phyloP scores from a whole-genome alignment of 2,888 invertebrate species.

The Galerucella calmariensis region DNA sequence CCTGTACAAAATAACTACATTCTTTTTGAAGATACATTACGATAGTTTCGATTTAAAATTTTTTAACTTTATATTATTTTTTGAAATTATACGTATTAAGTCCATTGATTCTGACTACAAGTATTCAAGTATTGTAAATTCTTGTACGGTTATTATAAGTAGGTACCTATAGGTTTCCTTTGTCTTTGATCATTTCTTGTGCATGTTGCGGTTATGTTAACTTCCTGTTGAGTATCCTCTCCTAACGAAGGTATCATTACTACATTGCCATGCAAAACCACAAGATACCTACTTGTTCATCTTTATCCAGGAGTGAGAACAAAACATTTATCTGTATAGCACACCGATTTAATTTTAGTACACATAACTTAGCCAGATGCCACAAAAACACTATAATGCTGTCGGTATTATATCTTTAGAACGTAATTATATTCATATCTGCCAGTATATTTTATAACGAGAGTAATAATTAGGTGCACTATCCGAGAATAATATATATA shows the following conservation, averaged over 20 bases:
- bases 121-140: background rate
- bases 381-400: slow-evolving; percentile 54
- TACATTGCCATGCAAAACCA: slow-evolving; percentile 24
- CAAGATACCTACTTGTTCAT: slow-evolving; percentile 56
- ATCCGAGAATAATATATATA: background rate
- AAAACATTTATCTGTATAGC: slow-evolving; percentile 55
- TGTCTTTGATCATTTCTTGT: slow-evolving; percentile 7
- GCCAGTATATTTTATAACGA: slow-evolving; percentile 42
- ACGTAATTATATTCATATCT: slow-evolving; percentile 52
- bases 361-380: slow-evolving; percentile 49
- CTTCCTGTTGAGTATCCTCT: background rate
- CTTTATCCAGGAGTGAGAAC: slow-evolving; percentile 48
- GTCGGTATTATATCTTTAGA: slow-evolving; percentile 49
- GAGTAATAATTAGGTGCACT: slow-evolving; percentile 24
- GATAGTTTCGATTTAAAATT: slow-evolving; percentile 3
- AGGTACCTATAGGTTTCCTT: background rate
- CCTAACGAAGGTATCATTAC: slow-evolving; percentile 10
- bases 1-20: slow-evolving; percentile 11
- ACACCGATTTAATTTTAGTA: slow-evolving; percentile 52
- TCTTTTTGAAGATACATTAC: slow-evolving; percentile 8
- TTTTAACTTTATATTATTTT: background rate
- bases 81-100: background rate
- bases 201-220: background rate
- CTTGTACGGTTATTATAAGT: too few relatives aligned
- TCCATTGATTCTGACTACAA: background rate